phyloP scores from a whole-genome alignment of 2,888 invertebrate genomes.

The Agriotes lineatus region DNA sequence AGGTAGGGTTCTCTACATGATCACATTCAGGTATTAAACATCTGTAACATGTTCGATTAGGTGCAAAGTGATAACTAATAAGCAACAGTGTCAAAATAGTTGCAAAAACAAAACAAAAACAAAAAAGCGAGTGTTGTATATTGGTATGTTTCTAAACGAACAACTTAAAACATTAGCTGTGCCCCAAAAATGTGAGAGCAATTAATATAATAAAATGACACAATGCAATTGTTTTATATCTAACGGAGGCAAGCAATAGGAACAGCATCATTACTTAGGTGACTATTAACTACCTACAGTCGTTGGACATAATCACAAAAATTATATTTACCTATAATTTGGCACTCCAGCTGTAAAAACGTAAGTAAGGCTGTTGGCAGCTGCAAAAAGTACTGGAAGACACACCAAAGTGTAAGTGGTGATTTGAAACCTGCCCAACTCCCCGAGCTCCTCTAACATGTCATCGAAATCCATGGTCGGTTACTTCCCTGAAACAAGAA shows the following conservation, averaged over 20 bases:
- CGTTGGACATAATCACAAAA: no score
- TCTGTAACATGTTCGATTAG: conserved; percentile 54
- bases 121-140: no score
- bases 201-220: no score
- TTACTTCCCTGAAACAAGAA: conserved; percentile 16
- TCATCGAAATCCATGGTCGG: conserved; percentile 72
- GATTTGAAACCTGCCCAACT: conserved; percentile 72
- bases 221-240: no score
- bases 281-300: no score
- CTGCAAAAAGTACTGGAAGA: conserved; percentile 72
- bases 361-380: conserved; percentile 73
- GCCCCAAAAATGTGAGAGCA: no score
- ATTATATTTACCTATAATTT: conserved; percentile 68
- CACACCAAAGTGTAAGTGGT: conserved; percentile 71
- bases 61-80: background rate
- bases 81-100: no score
- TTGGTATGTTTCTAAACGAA: no score
- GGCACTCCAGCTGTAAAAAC: conserved; percentile 74
- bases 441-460: conserved; percentile 72
- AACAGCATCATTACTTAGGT: background rate
- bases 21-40: conserved; percentile 72
- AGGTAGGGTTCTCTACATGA: conserved; percentile 58
- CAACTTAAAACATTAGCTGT: no score
- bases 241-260: no score
- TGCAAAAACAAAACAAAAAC: no score